A percentile compares a stretch with the other conserved stretches of the same genome.
phyloP scores from a whole-genome alignment of 2,888 invertebrate genomes.

The Cryptosula pallasiana region DNA sequence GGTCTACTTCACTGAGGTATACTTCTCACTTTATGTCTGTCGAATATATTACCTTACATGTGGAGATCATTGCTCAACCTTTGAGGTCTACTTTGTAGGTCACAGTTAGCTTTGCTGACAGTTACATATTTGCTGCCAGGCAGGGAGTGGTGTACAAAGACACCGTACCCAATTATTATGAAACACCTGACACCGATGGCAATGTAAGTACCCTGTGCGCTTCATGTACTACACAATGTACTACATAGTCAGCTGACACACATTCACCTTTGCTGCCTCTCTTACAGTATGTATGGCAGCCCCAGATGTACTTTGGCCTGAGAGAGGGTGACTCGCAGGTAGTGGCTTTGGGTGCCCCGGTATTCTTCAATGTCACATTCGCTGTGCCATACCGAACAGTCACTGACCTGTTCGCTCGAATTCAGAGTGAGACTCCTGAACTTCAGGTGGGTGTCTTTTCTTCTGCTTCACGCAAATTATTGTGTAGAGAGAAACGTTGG shows the following conservation, averaged over 20 bases:
- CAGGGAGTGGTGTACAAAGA: neutral
- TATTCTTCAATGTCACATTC: neutral
- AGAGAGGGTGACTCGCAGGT: neutral
- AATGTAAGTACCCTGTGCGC: neutral
- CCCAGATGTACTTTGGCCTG: neutral
- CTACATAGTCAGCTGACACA: neutral
- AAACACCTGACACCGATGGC: neutral
- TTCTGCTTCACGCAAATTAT: too few relatives aligned
- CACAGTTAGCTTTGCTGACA: conserved; percentile 3
- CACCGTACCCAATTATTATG: neutral
- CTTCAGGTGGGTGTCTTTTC: too few relatives aligned
- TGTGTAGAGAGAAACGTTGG: too few relatives aligned
- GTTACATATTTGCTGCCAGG: conserved; percentile 14
- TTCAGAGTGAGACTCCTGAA: neutral
- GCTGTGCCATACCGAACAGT: conserved; percentile 1
- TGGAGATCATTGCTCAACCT: neutral
- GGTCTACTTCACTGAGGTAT: conserved; percentile 7
- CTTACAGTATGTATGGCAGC: conserved; percentile 5
- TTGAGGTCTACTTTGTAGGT: conserved; percentile 1
- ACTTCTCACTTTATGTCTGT: neutral
- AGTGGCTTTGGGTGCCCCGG: neutral
- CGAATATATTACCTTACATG: neutral
- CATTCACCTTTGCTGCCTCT: too few relatives aligned
- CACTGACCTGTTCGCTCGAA: neutral
- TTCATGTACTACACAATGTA: neutral